Percentiles rank a stretch among this genome's conserved stretches.
Evolutionary conservation across 1,140 invertebrate genomes (phyloP).

Genomic region (Belonocnema kinseyi): DNA sequence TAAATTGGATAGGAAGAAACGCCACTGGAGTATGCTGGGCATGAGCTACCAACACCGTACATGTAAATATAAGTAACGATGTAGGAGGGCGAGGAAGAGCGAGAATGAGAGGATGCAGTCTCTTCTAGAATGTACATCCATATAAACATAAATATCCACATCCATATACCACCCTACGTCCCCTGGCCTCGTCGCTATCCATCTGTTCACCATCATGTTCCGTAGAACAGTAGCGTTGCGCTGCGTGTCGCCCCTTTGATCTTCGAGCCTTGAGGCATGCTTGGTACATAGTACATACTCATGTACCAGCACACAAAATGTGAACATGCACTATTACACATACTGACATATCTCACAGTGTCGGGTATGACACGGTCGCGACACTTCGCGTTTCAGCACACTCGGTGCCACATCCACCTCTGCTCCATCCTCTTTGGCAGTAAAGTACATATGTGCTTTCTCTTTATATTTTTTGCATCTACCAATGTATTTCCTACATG

Average conservation of each 20-base stretch:
- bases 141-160: slow-evolving; percentile 32
- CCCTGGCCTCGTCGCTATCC: slow-evolving; percentile 46
- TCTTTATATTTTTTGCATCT: neutral
- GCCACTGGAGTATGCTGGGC: neutral
- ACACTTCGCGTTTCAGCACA: slow-evolving; percentile 59
- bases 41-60: neutral
- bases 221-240: slow-evolving; percentile 60
- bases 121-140: neutral
- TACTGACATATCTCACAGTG: slow-evolving; percentile 44
- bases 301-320: slow-evolving; percentile 36
- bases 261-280: slow-evolving; percentile 53
- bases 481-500: neutral
- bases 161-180: slow-evolving; percentile 25
- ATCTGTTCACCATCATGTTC: slow-evolving; percentile 56
- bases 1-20: neutral
- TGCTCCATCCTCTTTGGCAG: neutral
- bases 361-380: slow-evolving; percentile 63
- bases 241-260: slow-evolving; percentile 64
- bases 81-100: slow-evolving; percentile 16
- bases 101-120: slow-evolving; percentile 23
- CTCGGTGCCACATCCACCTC: neutral
- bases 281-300: slow-evolving; percentile 53
- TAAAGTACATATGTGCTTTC: neutral
- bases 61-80: slow-evolving; percentile 22
- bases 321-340: neutral